These are phyloP conservation scores for Harpalus rufipes DNA, from an alignment of 2,888 invertebrate species.

Conservation along the genomic window DNA sequence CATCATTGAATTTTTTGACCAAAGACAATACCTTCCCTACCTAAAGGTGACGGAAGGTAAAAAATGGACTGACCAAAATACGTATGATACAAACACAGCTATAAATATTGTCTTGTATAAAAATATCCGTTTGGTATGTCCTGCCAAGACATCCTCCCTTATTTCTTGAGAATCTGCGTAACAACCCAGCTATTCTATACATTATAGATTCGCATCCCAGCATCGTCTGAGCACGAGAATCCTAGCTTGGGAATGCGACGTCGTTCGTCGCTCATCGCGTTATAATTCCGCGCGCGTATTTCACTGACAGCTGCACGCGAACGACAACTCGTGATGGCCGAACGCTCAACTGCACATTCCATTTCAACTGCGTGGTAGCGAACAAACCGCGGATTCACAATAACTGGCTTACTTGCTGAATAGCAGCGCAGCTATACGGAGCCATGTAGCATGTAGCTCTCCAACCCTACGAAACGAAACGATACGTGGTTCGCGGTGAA, in stretches of 20 bases:
- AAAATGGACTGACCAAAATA: too few species aligned
- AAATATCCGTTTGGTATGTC: not conserved
- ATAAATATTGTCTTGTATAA: too few species aligned
- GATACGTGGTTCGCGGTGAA: slow-evolving; percentile 1
- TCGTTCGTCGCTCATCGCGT: slow-evolving; percentile 12
- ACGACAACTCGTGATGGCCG: slow-evolving; percentile 58
- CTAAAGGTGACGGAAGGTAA: too few species aligned
- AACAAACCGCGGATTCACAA: slow-evolving; percentile 43
- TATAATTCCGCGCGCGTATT: slow-evolving; percentile 53
- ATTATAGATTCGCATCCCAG: not conserved
- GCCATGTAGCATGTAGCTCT: slow-evolving; percentile 33
- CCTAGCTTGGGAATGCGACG: not conserved
- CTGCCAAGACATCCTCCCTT: not conserved
- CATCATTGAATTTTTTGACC: too few species aligned
- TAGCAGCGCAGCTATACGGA: not conserved
- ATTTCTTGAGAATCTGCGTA: not conserved
- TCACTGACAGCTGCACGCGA: slow-evolving; percentile 58
- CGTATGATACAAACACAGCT: too few species aligned
- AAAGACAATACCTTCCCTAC: too few species aligned
- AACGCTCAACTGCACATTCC: slow-evolving; percentile 58
- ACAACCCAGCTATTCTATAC: not conserved
- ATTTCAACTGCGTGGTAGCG: slow-evolving; percentile 33
- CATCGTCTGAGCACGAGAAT: not conserved
- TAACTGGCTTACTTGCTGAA: slow-evolving; percentile 38
- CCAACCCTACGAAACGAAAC: not conserved